phyloP scores from a whole-genome alignment of 1,140 invertebrate genomes.

The Plodia interpunctella region DNA sequence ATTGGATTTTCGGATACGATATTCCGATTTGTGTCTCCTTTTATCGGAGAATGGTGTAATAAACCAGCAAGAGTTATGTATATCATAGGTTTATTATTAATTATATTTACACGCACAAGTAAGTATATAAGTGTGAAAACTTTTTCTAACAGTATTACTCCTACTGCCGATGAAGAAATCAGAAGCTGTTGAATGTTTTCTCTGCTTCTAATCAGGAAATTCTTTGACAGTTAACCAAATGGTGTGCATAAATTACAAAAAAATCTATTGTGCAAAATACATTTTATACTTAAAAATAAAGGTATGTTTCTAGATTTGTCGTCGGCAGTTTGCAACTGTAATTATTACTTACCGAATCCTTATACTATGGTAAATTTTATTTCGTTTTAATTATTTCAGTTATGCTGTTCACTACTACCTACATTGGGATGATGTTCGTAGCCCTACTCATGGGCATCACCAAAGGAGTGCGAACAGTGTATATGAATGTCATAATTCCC shows the following conservation, averaged over 20 bases:
- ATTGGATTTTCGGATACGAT: slow-evolving; percentile 79
- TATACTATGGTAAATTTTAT: background rate
- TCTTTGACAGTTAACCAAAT: too few species aligned
- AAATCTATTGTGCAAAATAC: too few species aligned
- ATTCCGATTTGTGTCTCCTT: slow-evolving; percentile 79
- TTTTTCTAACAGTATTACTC: background rate
- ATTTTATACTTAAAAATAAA: too few species aligned
- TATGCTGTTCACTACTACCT: slow-evolving; percentile 69
- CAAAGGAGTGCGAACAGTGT: slow-evolving; percentile 83
- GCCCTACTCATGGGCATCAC: slow-evolving; percentile 79
- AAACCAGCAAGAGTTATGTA: slow-evolving; percentile 80
- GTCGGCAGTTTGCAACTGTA: too few species aligned
- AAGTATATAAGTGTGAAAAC: slow-evolving; percentile 47
- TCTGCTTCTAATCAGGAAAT: too few species aligned
- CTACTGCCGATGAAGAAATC: too few species aligned
- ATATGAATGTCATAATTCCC: slow-evolving; percentile 82
- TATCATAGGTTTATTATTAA: slow-evolving; percentile 77
- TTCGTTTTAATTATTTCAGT: slow-evolving; percentile 53
- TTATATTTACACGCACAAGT: slow-evolving; percentile 80
- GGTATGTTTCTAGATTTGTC: too few species aligned
- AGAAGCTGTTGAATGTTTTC: too few species aligned
- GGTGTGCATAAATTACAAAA: too few species aligned
- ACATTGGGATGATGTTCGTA: slow-evolving; percentile 63
- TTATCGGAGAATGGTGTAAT: slow-evolving; percentile 79
- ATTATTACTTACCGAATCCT: too few species aligned